Base-by-base conservation (phyloP, 2,113 vertebrate genomes). In the Callipepla squamata region DNA sequence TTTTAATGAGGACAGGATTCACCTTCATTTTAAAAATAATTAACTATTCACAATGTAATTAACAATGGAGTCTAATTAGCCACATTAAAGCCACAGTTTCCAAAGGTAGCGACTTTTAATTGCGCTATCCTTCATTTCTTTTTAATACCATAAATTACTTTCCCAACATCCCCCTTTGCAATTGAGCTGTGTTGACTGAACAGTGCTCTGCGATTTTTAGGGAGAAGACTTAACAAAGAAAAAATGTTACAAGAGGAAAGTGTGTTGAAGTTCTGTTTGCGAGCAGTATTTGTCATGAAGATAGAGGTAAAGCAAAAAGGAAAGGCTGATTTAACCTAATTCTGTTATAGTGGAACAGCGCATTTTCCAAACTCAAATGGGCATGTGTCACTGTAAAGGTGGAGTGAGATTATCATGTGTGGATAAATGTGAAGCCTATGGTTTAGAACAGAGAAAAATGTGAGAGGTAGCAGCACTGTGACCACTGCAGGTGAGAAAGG, bases 11-110 rank as follows among this genome's bases (percentile, higher is more conserved):
- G 47, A 58, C 23, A 0, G 28, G 73, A 75, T 61, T 84, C 21
- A n/a, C 15, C 58, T 21, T 34, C 50, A 59, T 85, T 85, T 66
- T 62, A 85, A 83, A 88, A 93, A 88, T 80, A 70, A 94, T 92
- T 93, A 94, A 85, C 87, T 68, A 58, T 67, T 76, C 47, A 93
- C 90, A 94, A 84, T 90, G 48, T 96, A 94, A 95, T 93, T 95
- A 96, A 95, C 44, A 78, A 51, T 22, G n/a, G 68, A 72, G 90
- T 86, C 42, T 84, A 88, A 92, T 94, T 81, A 91, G 44, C 36
- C 36, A 36, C 36, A 36, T 36, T 36, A 36, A 36, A 36, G 36
- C 36, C 36, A 8, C 36, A 36, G 36, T 36, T 36, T 36, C 36
- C 36, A 36, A 36, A 36, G 36, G 36, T 36, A 36, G 36, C 36